Percentiles rank a stretch among this genome's conserved stretches.
Conservation (phyloP, 2,797 vertebrate genomes). For the Darevskia nairensis region DNA sequence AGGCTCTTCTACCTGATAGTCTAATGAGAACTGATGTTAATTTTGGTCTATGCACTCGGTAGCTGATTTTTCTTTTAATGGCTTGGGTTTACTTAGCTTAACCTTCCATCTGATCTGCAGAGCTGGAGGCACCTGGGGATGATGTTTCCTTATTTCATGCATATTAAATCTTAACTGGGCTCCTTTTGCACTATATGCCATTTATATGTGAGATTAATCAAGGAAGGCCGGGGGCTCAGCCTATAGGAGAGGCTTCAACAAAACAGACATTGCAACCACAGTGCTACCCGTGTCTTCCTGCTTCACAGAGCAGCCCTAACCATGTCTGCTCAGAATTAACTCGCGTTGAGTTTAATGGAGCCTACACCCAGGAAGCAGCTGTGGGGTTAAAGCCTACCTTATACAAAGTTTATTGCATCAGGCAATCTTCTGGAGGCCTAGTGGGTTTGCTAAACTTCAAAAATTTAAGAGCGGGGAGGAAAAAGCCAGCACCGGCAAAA, state of each 20-base stretch:
- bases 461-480: constrained; percentile 6
- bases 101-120: not conserved
- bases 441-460: constrained; percentile 33
- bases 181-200: constrained; percentile 62
- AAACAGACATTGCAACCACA: constrained; percentile 7
- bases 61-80: constrained; percentile 14
- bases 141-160: constrained; percentile 16
- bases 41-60: constrained; percentile 31
- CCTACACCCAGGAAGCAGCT: not conserved
- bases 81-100: not conserved
- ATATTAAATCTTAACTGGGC: constrained; percentile 2
- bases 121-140: not conserved
- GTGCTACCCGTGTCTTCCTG: not conserved
- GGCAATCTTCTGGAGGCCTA: constrained; percentile 13
- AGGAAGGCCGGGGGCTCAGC: constrained; percentile 6
- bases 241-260: constrained; percentile 24
- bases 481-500: constrained; percentile 41
- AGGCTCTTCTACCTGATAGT: constrained; percentile 4
- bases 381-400: not conserved
- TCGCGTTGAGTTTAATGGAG: not conserved
- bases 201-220: constrained; percentile 54
- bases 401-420: constrained; percentile 28
- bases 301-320: not conserved
- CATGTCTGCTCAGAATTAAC: not conserved
- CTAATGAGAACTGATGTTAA: not conserved